These are phyloP conservation scores for Papilio dardanus DNA, from an alignment of 1,140 invertebrate genomes.

Conservation along the genomic window DNA sequence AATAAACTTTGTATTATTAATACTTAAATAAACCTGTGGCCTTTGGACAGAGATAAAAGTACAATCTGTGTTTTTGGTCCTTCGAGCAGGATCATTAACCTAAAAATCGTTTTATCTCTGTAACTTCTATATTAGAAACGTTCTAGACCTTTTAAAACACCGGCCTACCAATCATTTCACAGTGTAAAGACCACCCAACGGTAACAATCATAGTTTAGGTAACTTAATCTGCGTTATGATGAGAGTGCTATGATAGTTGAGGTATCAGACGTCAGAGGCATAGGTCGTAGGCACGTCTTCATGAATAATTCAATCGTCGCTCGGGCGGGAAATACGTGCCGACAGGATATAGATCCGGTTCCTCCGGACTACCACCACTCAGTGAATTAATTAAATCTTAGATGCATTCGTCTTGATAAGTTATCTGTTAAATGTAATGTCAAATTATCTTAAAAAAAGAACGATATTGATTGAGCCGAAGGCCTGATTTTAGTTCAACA, in stretches of 20 bases:
- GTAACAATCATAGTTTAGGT: not conserved
- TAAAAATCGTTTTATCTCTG: not conserved
- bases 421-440: not conserved
- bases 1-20: no score
- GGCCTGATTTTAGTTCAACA: not conserved
- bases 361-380: slow-evolving; percentile 42
- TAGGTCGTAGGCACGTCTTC: slow-evolving; percentile 26
- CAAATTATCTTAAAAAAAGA: no score
- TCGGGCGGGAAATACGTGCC: slow-evolving; percentile 52
- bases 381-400: slow-evolving; percentile 12
- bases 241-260: not conserved
- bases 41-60: no score
- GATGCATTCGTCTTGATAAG: not conserved
- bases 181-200: not conserved
- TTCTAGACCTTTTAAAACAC: not conserved
- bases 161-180: not conserved
- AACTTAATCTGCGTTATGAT: not conserved
- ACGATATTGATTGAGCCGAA: not conserved
- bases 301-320: slow-evolving; percentile 62
- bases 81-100: not conserved
- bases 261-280: slow-evolving; percentile 19
- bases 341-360: slow-evolving; percentile 74
- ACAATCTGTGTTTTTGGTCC: not conserved
- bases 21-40: no score
- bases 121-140: not conserved